Evolutionary conservation across 2,888 invertebrate genomes (phyloP).

Genomic region (Pomacea canaliculata): DNA sequence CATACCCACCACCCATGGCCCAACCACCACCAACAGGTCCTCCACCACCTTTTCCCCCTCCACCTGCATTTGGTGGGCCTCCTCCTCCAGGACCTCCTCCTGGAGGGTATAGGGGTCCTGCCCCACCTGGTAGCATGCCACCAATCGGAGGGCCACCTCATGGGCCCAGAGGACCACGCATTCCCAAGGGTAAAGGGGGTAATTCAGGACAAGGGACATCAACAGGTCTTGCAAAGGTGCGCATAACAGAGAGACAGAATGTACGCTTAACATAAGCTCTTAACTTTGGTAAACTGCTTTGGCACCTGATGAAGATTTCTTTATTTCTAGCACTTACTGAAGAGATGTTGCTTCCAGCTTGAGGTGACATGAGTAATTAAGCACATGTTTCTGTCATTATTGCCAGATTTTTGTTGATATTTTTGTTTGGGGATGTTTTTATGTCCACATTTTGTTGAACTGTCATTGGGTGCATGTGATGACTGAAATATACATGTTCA

Average conservation of each 20-base stretch:
- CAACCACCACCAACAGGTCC: conserved; percentile 26
- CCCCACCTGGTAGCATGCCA: conserved; percentile 29
- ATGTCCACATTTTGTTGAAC: too few relatives aligned
- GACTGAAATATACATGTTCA: too few relatives aligned
- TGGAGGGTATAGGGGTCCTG: conserved; percentile 13
- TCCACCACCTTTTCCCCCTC: conserved; percentile 32
- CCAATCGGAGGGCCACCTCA: conserved; percentile 25
- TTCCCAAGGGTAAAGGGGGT: conserved; percentile 19
- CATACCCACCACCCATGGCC: conserved; percentile 23
- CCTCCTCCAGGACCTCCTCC: conserved; percentile 27
- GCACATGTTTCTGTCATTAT: too few relatives aligned
- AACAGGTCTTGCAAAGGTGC: conserved; percentile 40
- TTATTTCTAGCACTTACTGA: too few relatives aligned
- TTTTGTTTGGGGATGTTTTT: too few relatives aligned
- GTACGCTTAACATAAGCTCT: conserved; percentile 11
- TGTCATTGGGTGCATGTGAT: too few relatives aligned
- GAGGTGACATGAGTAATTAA: too few relatives aligned
- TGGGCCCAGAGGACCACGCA: conserved; percentile 27
- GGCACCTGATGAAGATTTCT: too few relatives aligned
- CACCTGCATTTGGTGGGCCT: conserved; percentile 5
- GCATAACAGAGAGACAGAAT: conserved; percentile 39
- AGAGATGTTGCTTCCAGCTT: too few relatives aligned
- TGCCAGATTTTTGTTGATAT: too few relatives aligned
- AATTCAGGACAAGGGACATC: conserved; percentile 19
- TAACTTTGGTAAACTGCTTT: too few relatives aligned